Evolutionary conservation across 1,140 invertebrate species (phyloP).

Genomic region (Drosophila nigromelanica): DNA sequence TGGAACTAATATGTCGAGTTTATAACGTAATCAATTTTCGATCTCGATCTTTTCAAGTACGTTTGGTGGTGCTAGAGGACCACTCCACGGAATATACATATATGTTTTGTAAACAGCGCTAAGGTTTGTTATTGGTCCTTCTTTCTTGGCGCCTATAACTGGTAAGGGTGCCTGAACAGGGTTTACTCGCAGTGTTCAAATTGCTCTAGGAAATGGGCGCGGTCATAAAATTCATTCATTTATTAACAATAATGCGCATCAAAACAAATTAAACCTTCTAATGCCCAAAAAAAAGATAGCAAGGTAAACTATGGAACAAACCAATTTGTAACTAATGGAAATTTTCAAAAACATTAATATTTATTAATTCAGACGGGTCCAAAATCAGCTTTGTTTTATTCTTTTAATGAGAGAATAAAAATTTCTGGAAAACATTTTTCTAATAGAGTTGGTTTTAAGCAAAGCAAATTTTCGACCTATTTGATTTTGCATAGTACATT

Average conservation of each 20-base stretch:
- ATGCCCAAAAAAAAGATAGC: neutral
- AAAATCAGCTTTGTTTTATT: neutral
- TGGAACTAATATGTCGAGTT: conserved; percentile 30
- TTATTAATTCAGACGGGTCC: neutral
- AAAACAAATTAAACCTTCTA: neutral
- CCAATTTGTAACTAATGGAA: neutral
- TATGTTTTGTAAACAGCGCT: conserved; percentile 10
- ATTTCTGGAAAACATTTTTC: neutral
- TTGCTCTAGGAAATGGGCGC: neutral
- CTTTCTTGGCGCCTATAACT: conserved; percentile 32
- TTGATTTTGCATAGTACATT: conserved; percentile 12
- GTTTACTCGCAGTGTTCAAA: conserved; percentile 7
- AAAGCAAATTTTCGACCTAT: neutral
- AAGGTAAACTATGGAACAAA: neutral
- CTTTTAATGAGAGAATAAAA: neutral
- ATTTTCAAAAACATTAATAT: neutral
- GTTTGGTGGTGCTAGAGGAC: conserved; percentile 26
- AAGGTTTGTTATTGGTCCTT: conserved; percentile 65
- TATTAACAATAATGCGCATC: neutral
- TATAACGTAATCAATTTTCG: conserved; percentile 63
- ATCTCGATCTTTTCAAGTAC: conserved; percentile 71
- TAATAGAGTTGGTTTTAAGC: neutral
- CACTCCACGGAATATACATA: conserved; percentile 26
- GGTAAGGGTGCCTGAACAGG: conserved; percentile 26
- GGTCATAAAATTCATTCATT: neutral